Base-by-base conservation (phyloP, 1,140 invertebrate species). In the Trachymyrmex cornetzi region DNA sequence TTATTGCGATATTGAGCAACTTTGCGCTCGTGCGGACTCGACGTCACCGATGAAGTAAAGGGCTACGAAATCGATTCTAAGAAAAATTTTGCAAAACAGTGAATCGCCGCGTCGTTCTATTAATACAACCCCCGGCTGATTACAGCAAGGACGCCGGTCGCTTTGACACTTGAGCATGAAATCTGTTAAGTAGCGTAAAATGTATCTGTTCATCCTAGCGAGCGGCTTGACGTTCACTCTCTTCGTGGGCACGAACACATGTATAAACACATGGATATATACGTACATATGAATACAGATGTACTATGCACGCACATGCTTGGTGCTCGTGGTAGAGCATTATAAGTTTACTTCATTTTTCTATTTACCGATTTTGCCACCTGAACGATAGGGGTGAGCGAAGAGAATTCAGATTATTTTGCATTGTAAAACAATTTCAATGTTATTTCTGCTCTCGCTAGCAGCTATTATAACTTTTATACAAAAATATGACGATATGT, bases 161-260 rank as follows among this genome's bases (percentile, higher is more conserved):
- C 93, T 94, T 94, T 94, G 93, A 94, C 71, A 89, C 85, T 85
- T 87, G 88, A 90, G 91, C 93, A 93, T 93, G 81, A 94, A 94
- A 93, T 93, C 89, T 89, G 85, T 91, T 94, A 94, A 94, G 90
- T 93, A 93, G 93, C 91, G 93, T 92, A 93, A 94, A 94, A 94
- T 94, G 88, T 94, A 91, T 91, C 84, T 84, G 86, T 92, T 92
- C 93, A 92, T 81, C 89, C 91, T 92, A 89, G 82, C 90, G 88
- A 91, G 84, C 72, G 63, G 80, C 77, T 72, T 72, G 82, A 84
- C 77, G 84, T 53, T 88, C 85, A 66, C 44, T 44, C 67, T 82
- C 55, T 75, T 74, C 80, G 53, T 74, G 38, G 53, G 34, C 66
- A 34, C 80, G 66, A 69, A 38, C 66, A 4, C 63, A 66, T 66